Evolutionary conservation across 1,140 invertebrate species (phyloP).

Genomic region (Ditylenchus dipsaci): DNA sequence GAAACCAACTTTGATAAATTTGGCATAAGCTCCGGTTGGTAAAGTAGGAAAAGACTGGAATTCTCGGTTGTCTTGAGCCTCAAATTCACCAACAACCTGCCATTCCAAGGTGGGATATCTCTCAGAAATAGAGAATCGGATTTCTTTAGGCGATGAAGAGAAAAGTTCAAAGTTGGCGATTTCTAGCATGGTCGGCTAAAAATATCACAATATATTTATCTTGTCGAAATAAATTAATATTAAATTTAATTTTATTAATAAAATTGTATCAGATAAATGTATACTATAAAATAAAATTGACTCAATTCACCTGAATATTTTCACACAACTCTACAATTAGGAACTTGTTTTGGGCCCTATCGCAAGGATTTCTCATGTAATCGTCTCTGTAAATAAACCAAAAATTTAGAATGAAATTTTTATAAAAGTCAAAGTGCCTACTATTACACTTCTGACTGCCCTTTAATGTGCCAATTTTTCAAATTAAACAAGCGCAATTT

Average conservation of each 20-base stretch:
- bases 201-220: too few species aligned
- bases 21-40: slow-evolving; percentile 76
- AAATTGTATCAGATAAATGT: too few species aligned
- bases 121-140: slow-evolving; percentile 76
- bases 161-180: slow-evolving; percentile 96
- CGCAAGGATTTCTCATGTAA: slow-evolving; percentile 94
- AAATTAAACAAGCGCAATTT: too few species aligned
- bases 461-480: too few species aligned
- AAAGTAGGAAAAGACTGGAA: slow-evolving; percentile 78
- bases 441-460: too few species aligned
- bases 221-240: too few species aligned
- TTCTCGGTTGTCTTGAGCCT: slow-evolving; percentile 76
- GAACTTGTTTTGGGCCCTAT: slow-evolving; percentile 73
- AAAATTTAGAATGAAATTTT: too few species aligned
- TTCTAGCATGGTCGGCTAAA: slow-evolving; percentile 68
- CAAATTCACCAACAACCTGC: slow-evolving; percentile 78
- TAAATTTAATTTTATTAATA: too few species aligned
- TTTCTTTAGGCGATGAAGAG: slow-evolving; percentile 87
- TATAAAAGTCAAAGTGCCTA: too few species aligned
- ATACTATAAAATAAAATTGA: neutral
- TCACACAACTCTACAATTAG: slow-evolving; percentile 96
- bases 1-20: slow-evolving; percentile 70
- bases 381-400: slow-evolving; percentile 82
- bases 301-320: slow-evolving; percentile 73
- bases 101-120: slow-evolving; percentile 86